Evolutionary conservation across 2,113 vertebrate genomes (phyloP).

Genomic region (Acanthochromis polyacanthus): DNA sequence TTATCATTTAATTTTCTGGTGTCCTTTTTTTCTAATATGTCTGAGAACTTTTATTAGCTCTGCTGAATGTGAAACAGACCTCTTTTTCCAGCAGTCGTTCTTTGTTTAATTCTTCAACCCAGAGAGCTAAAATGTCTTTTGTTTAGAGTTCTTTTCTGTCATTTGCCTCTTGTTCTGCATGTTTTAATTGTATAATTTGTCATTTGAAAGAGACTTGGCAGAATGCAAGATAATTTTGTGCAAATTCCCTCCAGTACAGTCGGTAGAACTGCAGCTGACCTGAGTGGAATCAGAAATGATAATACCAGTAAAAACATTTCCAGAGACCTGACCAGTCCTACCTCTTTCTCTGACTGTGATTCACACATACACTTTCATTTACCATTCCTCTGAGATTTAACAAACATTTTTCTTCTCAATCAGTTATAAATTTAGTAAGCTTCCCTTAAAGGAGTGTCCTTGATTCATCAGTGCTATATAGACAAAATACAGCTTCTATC

Average conservation of each 20-base stretch:
- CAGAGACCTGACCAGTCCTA: too few species aligned
- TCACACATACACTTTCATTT: too few species aligned
- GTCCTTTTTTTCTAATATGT: constrained; percentile 46
- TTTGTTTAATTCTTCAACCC: constrained; percentile 18
- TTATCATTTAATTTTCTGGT: constrained; percentile 57
- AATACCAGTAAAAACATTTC: not conserved
- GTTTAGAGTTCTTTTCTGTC: not conserved
- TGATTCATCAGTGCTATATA: too few species aligned
- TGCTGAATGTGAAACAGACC: constrained; percentile 24
- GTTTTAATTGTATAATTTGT: constrained; percentile 2
- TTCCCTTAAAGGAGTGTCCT: too few species aligned
- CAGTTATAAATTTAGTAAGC: too few species aligned
- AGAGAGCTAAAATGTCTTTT: not conserved
- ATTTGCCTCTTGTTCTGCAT: constrained; percentile 9
- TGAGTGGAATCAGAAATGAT: not conserved
- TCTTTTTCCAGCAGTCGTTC: not conserved
- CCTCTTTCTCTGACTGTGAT: too few species aligned
- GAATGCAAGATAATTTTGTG: constrained; percentile 11
- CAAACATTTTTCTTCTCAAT: too few species aligned
- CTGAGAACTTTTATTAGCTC: constrained; percentile 40
- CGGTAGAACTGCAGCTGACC: not conserved
- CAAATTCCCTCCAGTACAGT: not conserved
- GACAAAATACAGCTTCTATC: too few species aligned
- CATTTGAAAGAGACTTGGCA: not conserved
- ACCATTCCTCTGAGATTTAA: too few species aligned